These are phyloP conservation scores for Origma solitaria DNA, from an alignment of 2,113 vertebrate species.

Conservation along the genomic window DNA sequence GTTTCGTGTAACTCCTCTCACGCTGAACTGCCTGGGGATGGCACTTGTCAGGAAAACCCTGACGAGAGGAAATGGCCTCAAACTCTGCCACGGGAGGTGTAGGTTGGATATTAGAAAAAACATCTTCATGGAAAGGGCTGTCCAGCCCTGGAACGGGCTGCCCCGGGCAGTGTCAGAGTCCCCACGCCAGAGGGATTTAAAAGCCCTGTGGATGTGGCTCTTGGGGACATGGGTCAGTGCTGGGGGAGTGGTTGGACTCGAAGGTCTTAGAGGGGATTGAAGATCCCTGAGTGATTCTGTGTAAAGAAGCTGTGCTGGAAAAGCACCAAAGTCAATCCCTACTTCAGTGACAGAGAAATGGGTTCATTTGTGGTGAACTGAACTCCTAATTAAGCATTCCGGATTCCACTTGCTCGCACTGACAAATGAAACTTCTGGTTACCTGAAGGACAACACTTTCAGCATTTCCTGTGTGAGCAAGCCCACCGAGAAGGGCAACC, in stretches of 20 bases:
- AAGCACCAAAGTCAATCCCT: neutral
- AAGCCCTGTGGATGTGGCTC: neutral
- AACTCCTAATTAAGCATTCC: neutral
- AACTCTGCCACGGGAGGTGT: neutral
- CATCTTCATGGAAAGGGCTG: neutral
- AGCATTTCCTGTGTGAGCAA: neutral
- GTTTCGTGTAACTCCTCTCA: fast-evolving
- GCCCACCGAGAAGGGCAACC: neutral
- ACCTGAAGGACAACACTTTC: neutral
- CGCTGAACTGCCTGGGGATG: no score
- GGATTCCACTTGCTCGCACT: neutral
- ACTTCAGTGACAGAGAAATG: neutral
- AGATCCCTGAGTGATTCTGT: neutral
- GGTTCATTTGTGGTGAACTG: neutral
- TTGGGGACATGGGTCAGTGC: fast-evolving
- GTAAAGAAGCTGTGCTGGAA: neutral
- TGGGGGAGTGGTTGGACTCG: neutral
- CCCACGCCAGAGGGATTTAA: neutral
- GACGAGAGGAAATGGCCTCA: neutral
- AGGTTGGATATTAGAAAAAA: neutral
- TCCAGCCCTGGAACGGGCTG: neutral
- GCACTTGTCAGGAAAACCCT: neutral
- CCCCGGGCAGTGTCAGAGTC: no score
- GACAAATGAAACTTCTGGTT: neutral
- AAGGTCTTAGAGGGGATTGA: neutral